Evolutionary conservation across 92 coral and sea anemone species (phyloP).

Genomic region (Phymanthus crucifer): DNA sequence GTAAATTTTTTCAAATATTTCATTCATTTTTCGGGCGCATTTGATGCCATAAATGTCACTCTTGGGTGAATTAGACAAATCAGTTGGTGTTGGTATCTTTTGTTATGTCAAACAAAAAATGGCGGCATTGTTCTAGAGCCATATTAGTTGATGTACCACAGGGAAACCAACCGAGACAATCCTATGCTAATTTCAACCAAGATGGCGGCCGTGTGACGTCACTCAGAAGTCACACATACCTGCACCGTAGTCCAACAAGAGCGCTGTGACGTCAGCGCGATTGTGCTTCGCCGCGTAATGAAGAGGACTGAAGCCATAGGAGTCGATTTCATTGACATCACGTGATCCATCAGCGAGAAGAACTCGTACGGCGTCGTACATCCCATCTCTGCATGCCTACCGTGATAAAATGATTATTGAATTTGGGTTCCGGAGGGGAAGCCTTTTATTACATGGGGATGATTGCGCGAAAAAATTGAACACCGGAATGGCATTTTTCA

Average conservation of each 20-base stretch:
- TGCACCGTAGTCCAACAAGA: slow-evolving; percentile 63
- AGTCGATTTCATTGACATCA: slow-evolving; percentile 38
- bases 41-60: too few relatives aligned
- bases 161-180: slow-evolving; percentile 1
- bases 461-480: too few relatives aligned
- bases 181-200: background rate
- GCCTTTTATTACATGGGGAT: background rate
- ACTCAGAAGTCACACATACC: slow-evolving; percentile 33
- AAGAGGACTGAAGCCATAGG: slow-evolving; percentile 57
- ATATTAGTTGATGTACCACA: background rate
- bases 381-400: slow-evolving; percentile 69
- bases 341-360: slow-evolving; percentile 37
- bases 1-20: too few relatives aligned
- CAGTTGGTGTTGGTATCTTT: too few relatives aligned
- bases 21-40: too few relatives aligned
- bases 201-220: background rate
- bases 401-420: background rate
- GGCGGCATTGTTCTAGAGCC: background rate
- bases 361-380: slow-evolving; percentile 26
- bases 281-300: slow-evolving; percentile 72
- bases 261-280: slow-evolving; percentile 45
- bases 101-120: background rate
- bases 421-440: background rate
- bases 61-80: too few relatives aligned
- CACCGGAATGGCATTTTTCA: too few relatives aligned